Conservation (phyloP, 2,888 invertebrate species). For the Epirrita christyi region DNA sequence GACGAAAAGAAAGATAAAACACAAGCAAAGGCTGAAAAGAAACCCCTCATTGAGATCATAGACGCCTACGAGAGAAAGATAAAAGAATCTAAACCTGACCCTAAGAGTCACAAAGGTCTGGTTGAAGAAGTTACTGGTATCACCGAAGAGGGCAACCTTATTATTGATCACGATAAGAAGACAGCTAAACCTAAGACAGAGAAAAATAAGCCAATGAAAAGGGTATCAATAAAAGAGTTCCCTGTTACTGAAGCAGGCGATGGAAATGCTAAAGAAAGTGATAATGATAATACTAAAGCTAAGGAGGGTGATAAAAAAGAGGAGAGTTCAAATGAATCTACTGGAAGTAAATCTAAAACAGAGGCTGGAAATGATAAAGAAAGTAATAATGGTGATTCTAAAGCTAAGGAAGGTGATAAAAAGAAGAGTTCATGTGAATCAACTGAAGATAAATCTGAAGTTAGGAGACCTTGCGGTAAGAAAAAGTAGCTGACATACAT, state of each 20-base stretch:
- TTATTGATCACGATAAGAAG: conserved; percentile 62
- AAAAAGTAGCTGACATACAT: not conserved
- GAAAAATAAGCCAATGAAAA: conserved; percentile 43
- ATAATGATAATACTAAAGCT: conserved; percentile 32
- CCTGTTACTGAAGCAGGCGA: conserved; percentile 31
- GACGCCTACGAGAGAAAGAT: conserved; percentile 48
- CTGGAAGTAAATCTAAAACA: conserved; percentile 26
- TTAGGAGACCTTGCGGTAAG: conserved; percentile 44
- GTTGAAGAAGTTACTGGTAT: conserved; percentile 43
- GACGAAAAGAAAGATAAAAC: conserved; percentile 41
- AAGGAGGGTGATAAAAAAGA: conserved; percentile 27
- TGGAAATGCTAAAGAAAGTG: conserved; percentile 34
- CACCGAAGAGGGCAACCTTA: conserved; percentile 48
- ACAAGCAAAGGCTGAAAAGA: conserved; percentile 49
- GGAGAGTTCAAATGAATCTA: conserved; percentile 22
- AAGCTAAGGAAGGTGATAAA: conserved; percentile 27
- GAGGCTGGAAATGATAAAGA: conserved; percentile 34
- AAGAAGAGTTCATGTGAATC: conserved; percentile 23
- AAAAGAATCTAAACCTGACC: conserved; percentile 34
- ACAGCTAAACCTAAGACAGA: conserved; percentile 37
- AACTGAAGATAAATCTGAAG: conserved; percentile 27
- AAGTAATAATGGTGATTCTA: conserved; percentile 32
- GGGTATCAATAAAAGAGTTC: conserved; percentile 50
- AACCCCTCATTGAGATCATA: conserved; percentile 67
- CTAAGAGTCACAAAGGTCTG: conserved; percentile 29